phyloP scores from a whole-genome alignment of 2,888 invertebrate genomes.

The Proisotoma minuta region DNA sequence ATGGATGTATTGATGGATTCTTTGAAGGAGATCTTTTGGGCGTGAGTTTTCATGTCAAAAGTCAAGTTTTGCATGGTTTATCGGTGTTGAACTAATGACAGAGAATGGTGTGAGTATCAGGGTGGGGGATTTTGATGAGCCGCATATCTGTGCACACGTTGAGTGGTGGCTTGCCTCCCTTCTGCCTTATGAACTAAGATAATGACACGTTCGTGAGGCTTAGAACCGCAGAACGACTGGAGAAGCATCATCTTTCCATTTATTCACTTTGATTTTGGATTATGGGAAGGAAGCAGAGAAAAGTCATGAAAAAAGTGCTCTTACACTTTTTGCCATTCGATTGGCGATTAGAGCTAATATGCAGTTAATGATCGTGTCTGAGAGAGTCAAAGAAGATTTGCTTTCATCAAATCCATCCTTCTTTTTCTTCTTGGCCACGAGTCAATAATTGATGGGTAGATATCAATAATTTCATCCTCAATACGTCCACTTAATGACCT shows the following conservation, averaged over 20 bases:
- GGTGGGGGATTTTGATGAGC: constrained; percentile 6
- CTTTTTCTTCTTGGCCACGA: constrained; percentile 7
- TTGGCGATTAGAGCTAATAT: too few relatives aligned
- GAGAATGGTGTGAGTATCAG: constrained; percentile 12
- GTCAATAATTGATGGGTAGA: constrained; percentile 43
- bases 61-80: constrained; percentile 8
- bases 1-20: too few relatives aligned
- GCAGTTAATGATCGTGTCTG: constrained; percentile 1
- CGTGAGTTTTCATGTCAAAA: not conserved
- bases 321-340: constrained; percentile 14
- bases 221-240: constrained; percentile 22
- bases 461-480: constrained; percentile 40
- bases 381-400: constrained; percentile 11
- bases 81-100: constrained; percentile 9
- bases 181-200: constrained; percentile 23
- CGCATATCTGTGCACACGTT: too few relatives aligned
- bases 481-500: constrained; percentile 41
- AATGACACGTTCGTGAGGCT: constrained; percentile 42
- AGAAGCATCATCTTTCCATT: not conserved
- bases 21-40: too few relatives aligned
- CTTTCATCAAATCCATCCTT: not conserved
- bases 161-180: constrained; percentile 3
- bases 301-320: not conserved
- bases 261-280: not conserved
- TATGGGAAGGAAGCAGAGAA: not conserved